Conservation (phyloP, 2,888 invertebrate genomes). For the Lasioglossum leucozonium region DNA sequence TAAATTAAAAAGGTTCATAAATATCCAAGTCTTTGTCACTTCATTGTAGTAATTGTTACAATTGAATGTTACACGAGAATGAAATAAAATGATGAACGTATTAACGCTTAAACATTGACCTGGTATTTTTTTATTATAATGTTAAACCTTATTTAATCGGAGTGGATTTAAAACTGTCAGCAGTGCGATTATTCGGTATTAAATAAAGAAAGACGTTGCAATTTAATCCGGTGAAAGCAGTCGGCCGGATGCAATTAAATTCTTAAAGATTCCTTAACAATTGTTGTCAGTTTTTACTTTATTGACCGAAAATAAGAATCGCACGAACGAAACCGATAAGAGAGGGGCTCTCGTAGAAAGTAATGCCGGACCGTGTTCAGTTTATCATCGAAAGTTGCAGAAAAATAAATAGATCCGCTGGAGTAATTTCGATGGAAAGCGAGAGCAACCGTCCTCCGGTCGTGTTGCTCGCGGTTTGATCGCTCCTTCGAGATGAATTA, state of each 20-base stretch:
- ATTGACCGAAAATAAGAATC: conserved; percentile 1
- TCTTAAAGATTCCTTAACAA: background rate
- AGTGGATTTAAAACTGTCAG: background rate
- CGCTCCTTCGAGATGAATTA: conserved; percentile 28
- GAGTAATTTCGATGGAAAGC: conserved; percentile 46
- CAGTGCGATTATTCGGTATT: background rate
- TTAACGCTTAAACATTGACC: background rate
- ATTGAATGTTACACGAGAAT: background rate
- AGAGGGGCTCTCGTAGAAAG: conserved; percentile 31
- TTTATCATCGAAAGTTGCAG: conserved; percentile 46
- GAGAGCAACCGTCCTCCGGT: conserved; percentile 15
- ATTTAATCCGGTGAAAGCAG: background rate
- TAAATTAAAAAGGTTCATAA: background rate
- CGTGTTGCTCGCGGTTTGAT: conserved; percentile 22
- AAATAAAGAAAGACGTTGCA: background rate
- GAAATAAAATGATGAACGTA: background rate
- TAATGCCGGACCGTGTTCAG: conserved; percentile 22
- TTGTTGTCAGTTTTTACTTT: background rate
- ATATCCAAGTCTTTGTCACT: background rate
- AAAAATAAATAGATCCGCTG: conserved; percentile 32
- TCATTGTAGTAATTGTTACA: background rate
- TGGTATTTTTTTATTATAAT: too few relatives aligned
- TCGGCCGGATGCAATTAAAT: conserved; percentile 4
- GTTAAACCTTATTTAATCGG: background rate
- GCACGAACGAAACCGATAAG: conserved; percentile 19